Conservation (phyloP, 2,113 vertebrate species). For the Dendropsophus ebraccatus region DNA sequence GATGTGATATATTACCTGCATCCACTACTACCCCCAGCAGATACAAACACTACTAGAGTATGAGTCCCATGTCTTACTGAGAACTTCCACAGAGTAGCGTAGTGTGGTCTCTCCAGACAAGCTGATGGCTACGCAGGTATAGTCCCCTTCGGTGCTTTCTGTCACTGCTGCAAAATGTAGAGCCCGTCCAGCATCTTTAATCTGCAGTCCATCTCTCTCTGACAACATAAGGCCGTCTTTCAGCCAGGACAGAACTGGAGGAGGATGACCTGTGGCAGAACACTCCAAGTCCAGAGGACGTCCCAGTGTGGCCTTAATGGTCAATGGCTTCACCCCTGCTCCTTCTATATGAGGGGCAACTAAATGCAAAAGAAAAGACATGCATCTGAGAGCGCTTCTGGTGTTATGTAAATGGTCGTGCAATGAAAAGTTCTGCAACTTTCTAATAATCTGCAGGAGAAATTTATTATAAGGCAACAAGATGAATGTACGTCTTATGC, state of each 20-base stretch:
- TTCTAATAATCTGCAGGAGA: background rate
- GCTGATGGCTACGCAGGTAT: constrained; percentile 69
- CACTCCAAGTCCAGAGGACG: constrained; percentile 88
- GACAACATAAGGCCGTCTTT: constrained; percentile 79
- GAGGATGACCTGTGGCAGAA: constrained; percentile 90
- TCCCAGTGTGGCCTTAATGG: constrained; percentile 80
- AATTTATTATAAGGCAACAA: too few species aligned
- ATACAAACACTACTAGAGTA: background rate
- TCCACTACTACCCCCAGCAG: background rate
- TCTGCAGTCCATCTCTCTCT: constrained; percentile 52
- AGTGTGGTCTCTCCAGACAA: constrained; percentile 62
- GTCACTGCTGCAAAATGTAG: constrained; percentile 60
- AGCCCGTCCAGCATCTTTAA: background rate
- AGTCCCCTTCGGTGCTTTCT: constrained; percentile 59
- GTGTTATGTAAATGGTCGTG: too few species aligned
- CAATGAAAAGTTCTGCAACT: background rate
- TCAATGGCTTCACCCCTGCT: background rate
- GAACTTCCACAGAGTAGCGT: constrained; percentile 63
- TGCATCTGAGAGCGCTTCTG: too few species aligned
- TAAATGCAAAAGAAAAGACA: constrained; percentile 12
- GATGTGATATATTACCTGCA: background rate
- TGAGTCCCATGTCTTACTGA: constrained; percentile 62
- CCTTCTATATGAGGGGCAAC: constrained; percentile 67
- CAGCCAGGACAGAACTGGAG: constrained; percentile 85
- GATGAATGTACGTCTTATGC: too few species aligned